Conservation (phyloP, 2,113 vertebrate species). For the Amia ocellicauda region DNA sequence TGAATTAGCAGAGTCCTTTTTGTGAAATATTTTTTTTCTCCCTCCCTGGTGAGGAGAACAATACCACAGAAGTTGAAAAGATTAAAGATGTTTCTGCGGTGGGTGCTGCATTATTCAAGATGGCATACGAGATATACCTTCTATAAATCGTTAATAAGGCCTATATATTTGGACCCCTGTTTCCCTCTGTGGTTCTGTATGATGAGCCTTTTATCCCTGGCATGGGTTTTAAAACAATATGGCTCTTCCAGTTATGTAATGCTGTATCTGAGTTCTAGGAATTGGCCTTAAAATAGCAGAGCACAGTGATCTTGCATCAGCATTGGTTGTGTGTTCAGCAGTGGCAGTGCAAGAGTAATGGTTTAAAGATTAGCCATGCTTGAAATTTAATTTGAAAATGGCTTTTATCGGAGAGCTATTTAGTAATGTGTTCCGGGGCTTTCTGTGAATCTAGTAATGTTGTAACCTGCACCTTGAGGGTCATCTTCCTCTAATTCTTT, state of each 20-base stretch:
- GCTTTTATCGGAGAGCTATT: neutral
- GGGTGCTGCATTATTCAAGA: too few relatives aligned
- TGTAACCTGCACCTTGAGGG: too few relatives aligned
- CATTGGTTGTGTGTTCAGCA: conserved; percentile 29
- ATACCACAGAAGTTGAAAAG: too few relatives aligned
- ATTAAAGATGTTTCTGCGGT: too few relatives aligned
- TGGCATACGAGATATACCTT: too few relatives aligned
- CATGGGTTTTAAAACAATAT: conserved; percentile 56
- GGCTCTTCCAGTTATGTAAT: conserved; percentile 61
- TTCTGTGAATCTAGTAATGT: too few relatives aligned
- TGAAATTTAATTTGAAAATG: neutral
- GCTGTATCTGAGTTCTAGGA: conserved; percentile 62
- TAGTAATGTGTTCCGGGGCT: too few relatives aligned
- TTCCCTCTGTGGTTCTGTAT: neutral
- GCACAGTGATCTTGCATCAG: conserved; percentile 59
- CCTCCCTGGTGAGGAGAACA: too few relatives aligned
- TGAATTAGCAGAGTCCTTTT: too few relatives aligned
- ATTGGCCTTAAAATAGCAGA: conserved; percentile 67
- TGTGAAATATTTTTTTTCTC: too few relatives aligned
- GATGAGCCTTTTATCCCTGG: conserved; percentile 39
- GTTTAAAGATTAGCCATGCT: conserved; percentile 20
- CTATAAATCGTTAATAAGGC: too few relatives aligned
- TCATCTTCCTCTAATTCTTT: too few relatives aligned
- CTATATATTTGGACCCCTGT: neutral
- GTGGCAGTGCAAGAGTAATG: neutral